Evolutionary conservation across 92 coral and sea anemone species (phyloP).

Genomic region (Parazoanthus darwini): DNA sequence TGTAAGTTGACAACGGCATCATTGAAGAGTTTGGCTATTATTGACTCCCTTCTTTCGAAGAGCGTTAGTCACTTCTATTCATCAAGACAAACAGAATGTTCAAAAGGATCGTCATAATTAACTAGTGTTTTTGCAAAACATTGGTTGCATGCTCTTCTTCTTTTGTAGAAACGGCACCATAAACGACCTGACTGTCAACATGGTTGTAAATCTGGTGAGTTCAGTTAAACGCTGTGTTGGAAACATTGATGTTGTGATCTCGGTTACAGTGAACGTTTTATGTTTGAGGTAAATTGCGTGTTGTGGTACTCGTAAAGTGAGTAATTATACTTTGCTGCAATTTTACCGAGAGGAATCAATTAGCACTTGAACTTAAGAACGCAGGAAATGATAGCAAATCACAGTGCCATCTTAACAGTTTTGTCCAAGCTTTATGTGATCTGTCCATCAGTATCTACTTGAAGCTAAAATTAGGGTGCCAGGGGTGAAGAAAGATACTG

Average conservation of each 20-base stretch:
- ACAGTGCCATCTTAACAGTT: too few relatives aligned
- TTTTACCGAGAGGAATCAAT: not conserved
- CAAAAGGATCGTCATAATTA: too few relatives aligned
- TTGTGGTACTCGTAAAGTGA: not conserved
- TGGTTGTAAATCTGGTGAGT: slow-evolving; percentile 89
- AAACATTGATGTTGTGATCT: not conserved
- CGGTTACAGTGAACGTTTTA: not conserved
- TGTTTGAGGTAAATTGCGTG: not conserved
- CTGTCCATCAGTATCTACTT: too few relatives aligned
- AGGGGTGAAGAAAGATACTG: too few relatives aligned
- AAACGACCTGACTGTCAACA: slow-evolving; percentile 86
- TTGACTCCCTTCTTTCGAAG: too few relatives aligned
- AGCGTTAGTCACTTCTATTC: not conserved
- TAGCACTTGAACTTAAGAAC: too few relatives aligned
- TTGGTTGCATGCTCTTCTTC: not conserved
- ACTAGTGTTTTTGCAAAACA: too few relatives aligned
- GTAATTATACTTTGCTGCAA: not conserved
- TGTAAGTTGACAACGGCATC: too few relatives aligned
- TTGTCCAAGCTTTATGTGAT: too few relatives aligned
- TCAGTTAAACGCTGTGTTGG: not conserved
- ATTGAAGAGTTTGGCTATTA: too few relatives aligned
- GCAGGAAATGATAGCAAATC: too few relatives aligned
- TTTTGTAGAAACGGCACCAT: slow-evolving; percentile 79
- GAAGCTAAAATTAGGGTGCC: too few relatives aligned
- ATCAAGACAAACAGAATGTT: not conserved